Evolutionary conservation across 2,797 vertebrate species (phyloP).

Genomic region (Chelmon rostratus): DNA sequence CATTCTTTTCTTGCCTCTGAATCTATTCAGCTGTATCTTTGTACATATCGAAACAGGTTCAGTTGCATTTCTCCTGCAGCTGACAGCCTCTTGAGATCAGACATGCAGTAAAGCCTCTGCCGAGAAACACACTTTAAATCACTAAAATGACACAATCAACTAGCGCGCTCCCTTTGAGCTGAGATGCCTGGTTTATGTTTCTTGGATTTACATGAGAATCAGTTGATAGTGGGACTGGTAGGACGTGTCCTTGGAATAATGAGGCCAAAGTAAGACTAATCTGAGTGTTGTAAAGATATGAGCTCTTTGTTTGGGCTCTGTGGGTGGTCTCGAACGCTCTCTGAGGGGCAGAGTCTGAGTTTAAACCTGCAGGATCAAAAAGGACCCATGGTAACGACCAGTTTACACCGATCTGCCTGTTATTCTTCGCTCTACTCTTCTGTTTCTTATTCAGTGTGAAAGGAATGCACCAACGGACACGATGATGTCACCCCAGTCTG

Average conservation of each 20-base stretch:
- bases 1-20: slow-evolving; percentile 36
- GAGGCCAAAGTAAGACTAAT: slow-evolving; percentile 53
- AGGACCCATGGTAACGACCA: slow-evolving; percentile 30
- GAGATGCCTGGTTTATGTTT: slow-evolving; percentile 41
- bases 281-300: slow-evolving; percentile 36
- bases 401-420: slow-evolving; percentile 38
- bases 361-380: slow-evolving; percentile 64
- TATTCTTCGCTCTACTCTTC: slow-evolving; percentile 41
- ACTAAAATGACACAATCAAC: slow-evolving; percentile 20
- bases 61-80: slow-evolving; percentile 42
- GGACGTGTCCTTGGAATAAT: slow-evolving; percentile 64
- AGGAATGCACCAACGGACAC: slow-evolving; percentile 75
- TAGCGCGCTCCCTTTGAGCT: slow-evolving; percentile 22
- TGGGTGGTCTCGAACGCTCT: slow-evolving; percentile 46
- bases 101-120: slow-evolving; percentile 20
- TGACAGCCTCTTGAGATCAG: slow-evolving; percentile 45
- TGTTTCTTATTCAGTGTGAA: slow-evolving; percentile 72
- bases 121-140: slow-evolving; percentile 27
- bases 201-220: slow-evolving; percentile 34
- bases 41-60: slow-evolving; percentile 57
- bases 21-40: slow-evolving; percentile 49
- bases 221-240: slow-evolving; percentile 26
- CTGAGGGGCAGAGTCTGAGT: slow-evolving; percentile 29
- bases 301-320: slow-evolving; percentile 25
- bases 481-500: slow-evolving; percentile 78